phyloP scores from a whole-genome alignment of 2,888 invertebrate genomes.

The Drosophila subquinaria region DNA sequence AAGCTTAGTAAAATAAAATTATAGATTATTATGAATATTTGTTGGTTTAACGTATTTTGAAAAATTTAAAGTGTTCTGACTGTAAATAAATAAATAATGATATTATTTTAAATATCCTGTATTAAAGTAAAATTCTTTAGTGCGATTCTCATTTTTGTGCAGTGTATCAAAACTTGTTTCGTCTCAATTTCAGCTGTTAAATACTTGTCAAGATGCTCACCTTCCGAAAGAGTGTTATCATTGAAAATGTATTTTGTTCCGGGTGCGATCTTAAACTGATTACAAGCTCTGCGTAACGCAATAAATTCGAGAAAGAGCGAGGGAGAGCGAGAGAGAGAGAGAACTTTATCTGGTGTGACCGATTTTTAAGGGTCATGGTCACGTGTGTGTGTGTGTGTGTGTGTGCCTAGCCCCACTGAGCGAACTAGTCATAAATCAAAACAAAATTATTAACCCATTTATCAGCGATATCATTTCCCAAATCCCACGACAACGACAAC shows the following conservation, averaged over 20 bases:
- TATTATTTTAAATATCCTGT: neutral
- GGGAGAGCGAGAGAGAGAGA: slow-evolving; percentile 20
- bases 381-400: slow-evolving; percentile 19
- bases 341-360: slow-evolving; percentile 26
- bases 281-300: slow-evolving; percentile 27
- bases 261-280: slow-evolving; percentile 44
- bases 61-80: neutral
- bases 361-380: slow-evolving; percentile 64
- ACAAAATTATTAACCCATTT: slow-evolving; percentile 44
- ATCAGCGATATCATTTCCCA: slow-evolving; percentile 33
- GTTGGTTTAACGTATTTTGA: too few species aligned
- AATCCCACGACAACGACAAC: slow-evolving; percentile 25
- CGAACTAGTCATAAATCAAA: slow-evolving; percentile 36
- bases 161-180: slow-evolving; percentile 60
- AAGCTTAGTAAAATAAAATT: too few species aligned
- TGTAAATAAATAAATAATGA: slow-evolving; percentile 1
- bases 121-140: neutral
- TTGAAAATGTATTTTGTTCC: slow-evolving; percentile 58
- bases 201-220: slow-evolving; percentile 55
- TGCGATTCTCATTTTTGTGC: slow-evolving; percentile 7
- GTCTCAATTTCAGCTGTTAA: slow-evolving; percentile 9
- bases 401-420: slow-evolving; percentile 18
- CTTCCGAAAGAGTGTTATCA: slow-evolving; percentile 67
- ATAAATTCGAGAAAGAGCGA: slow-evolving; percentile 8
- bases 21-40: too few species aligned